Evolutionary conservation across 2,113 vertebrate species (phyloP), one percentile per base, ranked within the genome.

Genomic region (Petrocephalus zakoni): DNA sequence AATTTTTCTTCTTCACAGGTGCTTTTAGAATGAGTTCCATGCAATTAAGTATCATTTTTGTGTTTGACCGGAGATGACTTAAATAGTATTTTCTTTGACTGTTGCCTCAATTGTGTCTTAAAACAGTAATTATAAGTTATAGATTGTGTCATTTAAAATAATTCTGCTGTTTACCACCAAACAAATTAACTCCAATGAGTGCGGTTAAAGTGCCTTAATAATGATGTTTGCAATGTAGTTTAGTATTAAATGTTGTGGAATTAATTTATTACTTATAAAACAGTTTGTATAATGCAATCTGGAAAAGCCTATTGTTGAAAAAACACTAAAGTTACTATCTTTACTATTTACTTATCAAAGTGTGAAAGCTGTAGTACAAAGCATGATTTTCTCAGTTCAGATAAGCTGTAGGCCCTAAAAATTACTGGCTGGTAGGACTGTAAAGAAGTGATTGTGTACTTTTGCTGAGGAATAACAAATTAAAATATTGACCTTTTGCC

Each of bases 41-140:
- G 34, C 17, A 29, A 37, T 37, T 17, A 37, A 72, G 25, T 72
- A 34, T 61, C 4, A 11, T 49, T 83, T 83, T 83, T 49, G 9
- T 49, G 46, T n/a, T 83, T 83, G 21, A 8, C 46, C 9, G 46
- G 46, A 83, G 37, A 49, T 19, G 81, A 46, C 49, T 83, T n/a
- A 83, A 49, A n/a, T 83, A 83, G 15, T 49, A 11, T 83, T 47
- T 47, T 47, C 22, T 47, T 83, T 83, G 37, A 49, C 37, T 47
- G 46, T 46, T 22, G 8, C 46, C 42, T 49, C 46, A 49, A 9
- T 83, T 47, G 15, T 46, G 81, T 47, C 4, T 49, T 42, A 47
- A 83, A 83, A 83, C 42, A 83, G 81, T 68, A n/a, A 68, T 68
- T 68, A 68, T n/a, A 68, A 17, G 22, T 81, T 83, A 83, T 83